Evolutionary conservation across 2,888 invertebrate species (phyloP), one percentile per base, ranked within the genome.

Genomic region (Drosophila putrida): DNA sequence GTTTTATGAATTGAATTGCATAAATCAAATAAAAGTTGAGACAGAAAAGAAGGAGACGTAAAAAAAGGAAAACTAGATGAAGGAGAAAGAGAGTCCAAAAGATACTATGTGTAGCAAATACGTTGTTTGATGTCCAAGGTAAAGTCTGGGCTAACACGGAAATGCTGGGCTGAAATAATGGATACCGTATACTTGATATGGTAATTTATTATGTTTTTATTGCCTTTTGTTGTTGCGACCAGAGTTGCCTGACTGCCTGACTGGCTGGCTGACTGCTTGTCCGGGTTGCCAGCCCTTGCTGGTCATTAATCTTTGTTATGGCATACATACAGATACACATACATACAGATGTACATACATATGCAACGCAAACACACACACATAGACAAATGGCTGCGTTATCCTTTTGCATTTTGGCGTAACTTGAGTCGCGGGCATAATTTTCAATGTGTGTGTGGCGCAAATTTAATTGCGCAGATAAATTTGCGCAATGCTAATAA

Each of bases 141-240:
- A 35, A 25, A 13, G 20, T 11, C 55, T 54, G 58, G 57, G 57
- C 46, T 69, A 71, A 87, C 75, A 84, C 72, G 88, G 88, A 83
- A 83, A 84, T 75, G 85, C 80, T 79, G 82, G 74, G 70, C 70
- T 47, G 58, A 77, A 69, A 79, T 76, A 76, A 76, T 76, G 76
- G 79, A 65, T 75, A 59, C 73, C 76, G 80, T 53, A 86, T 86
- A 90, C 85, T 90, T 90, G 90, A 90, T 90, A 90, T 90, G 87
- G 90, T 90, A 89, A 90, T 90, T 90, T 90, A 90, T 90, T 89
- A 90, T 85, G 80, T 86, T 90, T 86, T 90, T 90, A 90, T 90
- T 90, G 88, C 83, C 81, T 78, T 79, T 88, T 85, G 90, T 88
- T 85, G 69, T 60, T 43, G 83, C 60, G 60, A 53, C 57, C 58